These are phyloP conservation scores for Chrysaora quinquecirrha DNA, from an alignment of 30 jellyfish, hydroid and myxozoan genomes.

Conservation along the genomic window DNA sequence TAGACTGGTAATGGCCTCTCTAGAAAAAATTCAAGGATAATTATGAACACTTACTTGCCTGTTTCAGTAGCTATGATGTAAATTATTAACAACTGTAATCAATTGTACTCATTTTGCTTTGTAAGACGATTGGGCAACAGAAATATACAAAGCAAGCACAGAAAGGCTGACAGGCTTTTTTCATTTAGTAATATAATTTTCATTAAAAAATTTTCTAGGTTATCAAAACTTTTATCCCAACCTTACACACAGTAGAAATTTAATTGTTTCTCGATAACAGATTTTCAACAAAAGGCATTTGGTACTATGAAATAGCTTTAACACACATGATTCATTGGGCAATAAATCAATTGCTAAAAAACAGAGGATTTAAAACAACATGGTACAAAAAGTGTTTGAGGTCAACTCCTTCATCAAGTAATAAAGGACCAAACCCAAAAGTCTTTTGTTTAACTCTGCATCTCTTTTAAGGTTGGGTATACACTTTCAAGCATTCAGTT, in stretches of 20 bases:
- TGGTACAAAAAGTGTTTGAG: neutral
- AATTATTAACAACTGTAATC: neutral
- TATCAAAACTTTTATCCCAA: neutral
- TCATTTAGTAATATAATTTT: neutral
- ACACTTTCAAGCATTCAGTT: too few relatives aligned
- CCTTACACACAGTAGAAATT: neutral
- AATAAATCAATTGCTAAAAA: neutral
- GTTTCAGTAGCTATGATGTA: neutral
- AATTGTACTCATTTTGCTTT: neutral
- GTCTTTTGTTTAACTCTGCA: too few relatives aligned
- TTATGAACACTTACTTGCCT: neutral
- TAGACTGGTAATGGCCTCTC: conserved; percentile 35
- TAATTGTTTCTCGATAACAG: neutral
- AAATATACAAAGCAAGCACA: neutral
- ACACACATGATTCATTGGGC: conserved; percentile 1
- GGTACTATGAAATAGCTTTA: neutral
- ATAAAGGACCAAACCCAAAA: too few relatives aligned
- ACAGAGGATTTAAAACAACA: neutral
- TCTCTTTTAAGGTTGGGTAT: too few relatives aligned
- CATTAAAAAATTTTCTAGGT: neutral
- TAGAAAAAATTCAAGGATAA: neutral
- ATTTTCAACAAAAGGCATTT: neutral
- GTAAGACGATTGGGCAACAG: neutral
- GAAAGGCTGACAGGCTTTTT: neutral
- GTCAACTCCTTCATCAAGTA: too few relatives aligned